Evolutionary conservation across 2,113 vertebrate genomes (phyloP).

Genomic region (Sprattus sprattus): DNA sequence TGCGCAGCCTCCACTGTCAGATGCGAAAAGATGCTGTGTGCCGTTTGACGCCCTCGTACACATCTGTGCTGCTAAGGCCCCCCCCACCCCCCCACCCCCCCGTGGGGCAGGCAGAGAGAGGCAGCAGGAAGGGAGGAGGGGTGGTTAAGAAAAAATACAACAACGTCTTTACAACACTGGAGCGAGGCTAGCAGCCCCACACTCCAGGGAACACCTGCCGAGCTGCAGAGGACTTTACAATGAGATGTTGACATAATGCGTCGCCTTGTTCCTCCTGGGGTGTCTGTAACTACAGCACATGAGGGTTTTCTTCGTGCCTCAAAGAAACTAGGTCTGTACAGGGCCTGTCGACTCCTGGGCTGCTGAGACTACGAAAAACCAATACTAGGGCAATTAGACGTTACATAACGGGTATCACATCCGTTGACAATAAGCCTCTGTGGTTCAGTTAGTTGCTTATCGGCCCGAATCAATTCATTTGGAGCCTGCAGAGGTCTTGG

Average conservation of each 20-base stretch:
- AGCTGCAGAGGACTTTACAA: not conserved
- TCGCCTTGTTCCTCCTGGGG: not conserved
- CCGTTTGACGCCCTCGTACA: constrained; percentile 9
- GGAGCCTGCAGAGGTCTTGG: not conserved
- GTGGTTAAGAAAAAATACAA: not conserved
- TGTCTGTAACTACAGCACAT: not conserved
- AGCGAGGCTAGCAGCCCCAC: not conserved
- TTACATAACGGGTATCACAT: not conserved
- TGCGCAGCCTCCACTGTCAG: not conserved
- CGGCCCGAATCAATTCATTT: not conserved
- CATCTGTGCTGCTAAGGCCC: not conserved
- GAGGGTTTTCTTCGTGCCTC: too few relatives aligned
- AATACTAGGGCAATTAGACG: not conserved
- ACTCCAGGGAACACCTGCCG: not conserved
- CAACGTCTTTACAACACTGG: not conserved
- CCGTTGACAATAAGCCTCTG: not conserved
- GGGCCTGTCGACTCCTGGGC: not conserved
- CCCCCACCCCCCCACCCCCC: not conserved
- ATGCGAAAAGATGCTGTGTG: not conserved
- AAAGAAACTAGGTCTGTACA: too few relatives aligned
- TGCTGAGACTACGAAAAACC: not conserved
- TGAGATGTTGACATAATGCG: not conserved
- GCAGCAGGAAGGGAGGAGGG: not conserved
- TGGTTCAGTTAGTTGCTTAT: not conserved
- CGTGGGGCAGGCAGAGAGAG: not conserved